Evolutionary conservation across 1,140 invertebrate genomes (phyloP), one percentile per base, ranked within the genome.

Genomic region (Lordiphosa mommai): DNA sequence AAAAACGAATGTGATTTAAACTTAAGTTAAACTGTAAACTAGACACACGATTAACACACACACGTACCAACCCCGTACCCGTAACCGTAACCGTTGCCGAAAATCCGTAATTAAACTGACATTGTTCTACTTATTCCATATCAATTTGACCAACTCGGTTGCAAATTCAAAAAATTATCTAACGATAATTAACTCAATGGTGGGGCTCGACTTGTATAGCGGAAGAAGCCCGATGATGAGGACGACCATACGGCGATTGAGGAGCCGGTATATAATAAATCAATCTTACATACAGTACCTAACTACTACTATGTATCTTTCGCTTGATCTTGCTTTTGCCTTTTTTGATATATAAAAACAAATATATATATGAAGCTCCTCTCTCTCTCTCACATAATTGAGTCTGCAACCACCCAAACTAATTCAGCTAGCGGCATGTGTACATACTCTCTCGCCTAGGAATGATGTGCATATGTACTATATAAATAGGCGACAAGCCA

Each of bases 261-360:
- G 91, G 91, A 92, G 91, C 91, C 91, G 91, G 92, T 92, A 92
- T 86, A 84, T 70, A 61, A 74, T 66, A 57, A 53, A 61, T 61
- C 67, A 74, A 57, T 12, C 58, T 67, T 64, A 64, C 43, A 66
- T 66, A 57, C 41, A 27, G 23, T 27, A 27, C 6, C 23, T 4
- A 27, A 27, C 23, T 27, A 4, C 41, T 46, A 10, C 61, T 46
- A 67, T 61, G 44, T 50, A 85, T 72, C 34, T 63, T 60, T 82
- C 69, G 69, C 64, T 74, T 86, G 60, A 61, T 69, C 69, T 74
- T 74, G 29, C 66, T 65, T 80, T 80, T 63, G 70, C 53, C 60
- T 59, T 61, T 44, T 30, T 72, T 72, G 32, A 64, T 20, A 20
- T 43, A 23, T 23, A 27, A 27, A 43, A 20, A 27, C 27, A 41